Base-by-base conservation (phyloP, 2,888 invertebrate species). In the Torymus tubicola region DNA sequence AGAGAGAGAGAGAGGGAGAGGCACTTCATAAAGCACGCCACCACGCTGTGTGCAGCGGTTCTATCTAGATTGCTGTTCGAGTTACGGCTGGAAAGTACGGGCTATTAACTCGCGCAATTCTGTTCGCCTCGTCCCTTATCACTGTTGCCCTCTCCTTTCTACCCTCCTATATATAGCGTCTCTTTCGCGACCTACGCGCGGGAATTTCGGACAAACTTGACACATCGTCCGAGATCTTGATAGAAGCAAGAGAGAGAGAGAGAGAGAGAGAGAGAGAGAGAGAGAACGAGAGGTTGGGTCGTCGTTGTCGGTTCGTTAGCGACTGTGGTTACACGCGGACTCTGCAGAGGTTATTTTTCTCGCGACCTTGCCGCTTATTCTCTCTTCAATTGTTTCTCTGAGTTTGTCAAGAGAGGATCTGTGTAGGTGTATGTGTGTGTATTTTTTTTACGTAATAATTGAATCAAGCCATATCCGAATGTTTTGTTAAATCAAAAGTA, bases 51-150 rank as follows among this genome's bases (percentile, higher is more conserved):
- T n/a, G n/a, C n/a, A n/a, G 24, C 3, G 53, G 16, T 42, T 61
- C 85, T 86, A 86, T 88, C 87, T 86, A 82, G 86, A 87, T 86
- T 84, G 85, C 81, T 31, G 31, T 82, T 73, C 73, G 68, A 86
- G 85, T 86, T 87, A 86, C 84, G 85, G 80, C 81, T 81, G 83
- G 75, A 85, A 86, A 86, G 86, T 85, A 87, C 85, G 80, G 83
- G 81, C 85, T 87, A 87, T 87, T 87, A 87, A 87, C 84, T 87
- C 83, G 79, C 83, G 76, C 83, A 16, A 75, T 71, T 76, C 81
- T 74, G 74, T 60, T 71, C 74, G 69, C 55, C 31, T 74, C 60
- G 58, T 64, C 57, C 42, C 63, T 69, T 77, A 68, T 81, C 81
- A 55, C 65, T 61, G 70, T 50, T 16, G 24, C 64, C 16, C 52